A percentile compares a stretch with the other conserved stretches of the same genome.
phyloP scores from a whole-genome alignment of 2,888 invertebrate species.

The Nezara viridula region DNA sequence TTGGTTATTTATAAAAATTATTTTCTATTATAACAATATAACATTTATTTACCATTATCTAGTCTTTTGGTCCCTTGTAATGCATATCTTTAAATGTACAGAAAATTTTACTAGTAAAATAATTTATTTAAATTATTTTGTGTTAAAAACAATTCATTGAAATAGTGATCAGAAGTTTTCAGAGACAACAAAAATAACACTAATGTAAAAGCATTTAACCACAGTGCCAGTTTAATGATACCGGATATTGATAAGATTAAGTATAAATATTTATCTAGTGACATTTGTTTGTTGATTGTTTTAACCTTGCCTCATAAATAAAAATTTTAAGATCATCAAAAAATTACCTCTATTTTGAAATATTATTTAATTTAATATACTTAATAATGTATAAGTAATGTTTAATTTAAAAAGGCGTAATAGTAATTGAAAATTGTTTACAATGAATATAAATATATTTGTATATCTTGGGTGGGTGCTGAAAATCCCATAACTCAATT shows the following conservation, averaged over 20 bases:
- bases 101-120: neutral
- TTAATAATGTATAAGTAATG: too few species aligned
- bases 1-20: too few species aligned
- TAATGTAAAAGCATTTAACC: neutral
- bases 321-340: neutral
- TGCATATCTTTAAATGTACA: neutral
- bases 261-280: neutral
- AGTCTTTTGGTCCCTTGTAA: neutral
- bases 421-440: too few species aligned
- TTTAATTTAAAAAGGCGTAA: too few species aligned
- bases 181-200: neutral
- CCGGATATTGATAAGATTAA: neutral
- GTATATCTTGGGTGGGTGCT: too few species aligned
- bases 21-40: too few species aligned
- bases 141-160: neutral
- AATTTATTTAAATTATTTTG: neutral
- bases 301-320: neutral
- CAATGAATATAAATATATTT: too few species aligned
- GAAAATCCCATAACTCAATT: too few species aligned
- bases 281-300: neutral
- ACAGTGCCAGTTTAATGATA: conserved; percentile 5
- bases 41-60: neutral
- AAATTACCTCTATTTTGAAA: neutral
- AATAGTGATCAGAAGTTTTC: neutral
- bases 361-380: neutral